Evolutionary conservation across 2,113 vertebrate species (phyloP).

Genomic region (Tupaia chinensis): DNA sequence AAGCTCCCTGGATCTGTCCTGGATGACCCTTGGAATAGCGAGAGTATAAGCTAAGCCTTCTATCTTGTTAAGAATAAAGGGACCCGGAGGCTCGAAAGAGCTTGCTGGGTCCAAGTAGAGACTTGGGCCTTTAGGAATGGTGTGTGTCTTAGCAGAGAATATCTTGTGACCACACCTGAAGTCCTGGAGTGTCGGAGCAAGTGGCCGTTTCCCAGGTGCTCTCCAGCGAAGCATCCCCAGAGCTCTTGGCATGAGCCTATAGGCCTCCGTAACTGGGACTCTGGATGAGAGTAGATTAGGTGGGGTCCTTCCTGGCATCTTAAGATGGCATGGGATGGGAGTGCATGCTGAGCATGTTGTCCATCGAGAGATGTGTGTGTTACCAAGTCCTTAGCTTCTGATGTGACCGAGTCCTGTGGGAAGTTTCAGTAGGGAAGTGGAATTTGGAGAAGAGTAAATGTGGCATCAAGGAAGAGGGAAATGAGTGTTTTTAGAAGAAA

Average conservation of each 20-base stretch:
- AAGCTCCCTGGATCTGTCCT: background rate
- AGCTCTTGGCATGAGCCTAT: background rate
- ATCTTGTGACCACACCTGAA: background rate
- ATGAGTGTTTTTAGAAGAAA: slow-evolving; percentile 20
- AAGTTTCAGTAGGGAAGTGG: background rate
- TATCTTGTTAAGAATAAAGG: background rate
- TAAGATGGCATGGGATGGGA: background rate
- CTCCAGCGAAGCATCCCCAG: background rate
- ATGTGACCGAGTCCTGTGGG: background rate
- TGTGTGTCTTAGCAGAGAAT: background rate
- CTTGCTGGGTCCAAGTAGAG: background rate
- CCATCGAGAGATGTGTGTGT: background rate
- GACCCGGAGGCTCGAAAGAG: background rate
- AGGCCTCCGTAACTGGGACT: background rate
- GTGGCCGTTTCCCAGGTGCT: background rate
- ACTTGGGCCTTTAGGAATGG: background rate
- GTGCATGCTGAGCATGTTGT: background rate
- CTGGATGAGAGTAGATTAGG: background rate
- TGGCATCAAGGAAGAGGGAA: background rate
- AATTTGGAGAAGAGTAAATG: background rate
- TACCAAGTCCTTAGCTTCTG: background rate
- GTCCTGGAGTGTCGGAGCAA: background rate
- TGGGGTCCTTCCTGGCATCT: background rate
- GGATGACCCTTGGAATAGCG: background rate
- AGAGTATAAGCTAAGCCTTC: slow-evolving; percentile 7